These are phyloP conservation scores for Cantharis flavilabris DNA, from an alignment of 2,888 invertebrate genomes.

Conservation along the genomic window DNA sequence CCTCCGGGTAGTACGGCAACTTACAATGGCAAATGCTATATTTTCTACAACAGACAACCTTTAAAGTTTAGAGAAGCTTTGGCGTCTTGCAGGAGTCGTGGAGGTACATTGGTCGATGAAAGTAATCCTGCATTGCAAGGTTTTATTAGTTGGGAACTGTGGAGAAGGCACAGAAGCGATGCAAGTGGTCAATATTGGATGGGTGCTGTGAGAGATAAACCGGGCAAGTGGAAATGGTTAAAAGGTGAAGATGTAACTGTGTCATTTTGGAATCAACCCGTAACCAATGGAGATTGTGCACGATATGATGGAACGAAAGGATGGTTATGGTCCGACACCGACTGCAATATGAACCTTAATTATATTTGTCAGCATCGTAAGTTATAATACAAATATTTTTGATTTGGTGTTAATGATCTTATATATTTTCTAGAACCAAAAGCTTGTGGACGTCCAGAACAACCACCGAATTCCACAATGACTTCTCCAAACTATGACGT, in stretches of 20 bases:
- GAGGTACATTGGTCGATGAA: conserved; percentile 78
- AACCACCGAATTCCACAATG: conserved; percentile 92
- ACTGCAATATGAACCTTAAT: conserved; percentile 81
- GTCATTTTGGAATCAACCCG: conserved; percentile 90
- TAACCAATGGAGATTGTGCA: conserved; percentile 83
- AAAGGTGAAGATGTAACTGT: conserved; percentile 86
- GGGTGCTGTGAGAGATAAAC: conserved; percentile 85
- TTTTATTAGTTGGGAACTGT: conserved; percentile 93
- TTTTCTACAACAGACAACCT: conserved; percentile 89
- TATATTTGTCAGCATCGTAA: conserved; percentile 94
- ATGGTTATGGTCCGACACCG: conserved; percentile 94
- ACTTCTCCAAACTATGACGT: conserved; percentile 76
- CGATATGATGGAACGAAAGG: conserved; percentile 91
- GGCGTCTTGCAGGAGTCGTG: conserved; percentile 75
- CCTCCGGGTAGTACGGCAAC: conserved; percentile 92
- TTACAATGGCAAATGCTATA: conserved; percentile 94
- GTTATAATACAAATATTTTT: conserved; percentile 52
- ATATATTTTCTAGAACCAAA: conserved; percentile 73
- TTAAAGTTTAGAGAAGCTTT: conserved; percentile 79
- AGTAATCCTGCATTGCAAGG: conserved; percentile 93
- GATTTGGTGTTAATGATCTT: background rate
- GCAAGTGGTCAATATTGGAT: conserved; percentile 94
- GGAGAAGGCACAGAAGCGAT: conserved; percentile 88
- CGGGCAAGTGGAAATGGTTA: conserved; percentile 87
- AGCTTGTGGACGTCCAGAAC: conserved; percentile 89